Conservation (phyloP, 1,140 invertebrate species). For the Drosophila pectinifera region DNA sequence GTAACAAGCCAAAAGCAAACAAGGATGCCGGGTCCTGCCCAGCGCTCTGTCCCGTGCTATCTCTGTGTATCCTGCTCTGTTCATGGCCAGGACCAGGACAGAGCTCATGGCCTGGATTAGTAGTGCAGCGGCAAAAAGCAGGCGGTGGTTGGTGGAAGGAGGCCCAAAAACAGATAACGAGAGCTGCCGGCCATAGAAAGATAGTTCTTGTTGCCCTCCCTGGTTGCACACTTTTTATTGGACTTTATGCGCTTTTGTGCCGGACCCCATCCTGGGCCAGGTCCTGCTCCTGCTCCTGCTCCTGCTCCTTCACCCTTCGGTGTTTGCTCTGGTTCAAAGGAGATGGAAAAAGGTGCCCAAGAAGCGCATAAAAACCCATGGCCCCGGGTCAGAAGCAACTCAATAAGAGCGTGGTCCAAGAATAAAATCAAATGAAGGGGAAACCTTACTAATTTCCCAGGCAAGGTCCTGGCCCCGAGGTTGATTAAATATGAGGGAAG, state of each 20-base stretch:
- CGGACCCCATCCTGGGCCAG: constrained; percentile 12
- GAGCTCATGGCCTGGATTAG: constrained; percentile 71
- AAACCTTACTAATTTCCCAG: constrained; percentile 71
- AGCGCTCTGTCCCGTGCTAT: background rate
- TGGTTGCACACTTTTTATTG: constrained; percentile 79
- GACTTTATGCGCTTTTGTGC: constrained; percentile 81
- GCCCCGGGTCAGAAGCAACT: constrained; percentile 69
- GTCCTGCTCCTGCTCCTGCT: background rate
- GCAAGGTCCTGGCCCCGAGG: constrained; percentile 30
- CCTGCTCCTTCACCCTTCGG: constrained; percentile 12
- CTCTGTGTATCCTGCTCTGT: background rate
- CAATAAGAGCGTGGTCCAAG: constrained; percentile 61
- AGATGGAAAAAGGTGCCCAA: constrained; percentile 26
- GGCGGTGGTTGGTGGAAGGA: no score
- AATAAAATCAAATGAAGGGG: constrained; percentile 36
- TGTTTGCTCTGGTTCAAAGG: constrained; percentile 60
- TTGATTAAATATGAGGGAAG: constrained; percentile 74
- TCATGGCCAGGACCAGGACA: constrained; percentile 45
- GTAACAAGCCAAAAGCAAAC: constrained; percentile 83
- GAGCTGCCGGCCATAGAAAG: constrained; percentile 68
- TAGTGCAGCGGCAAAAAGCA: constrained; percentile 72
- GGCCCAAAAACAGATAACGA: constrained; percentile 76
- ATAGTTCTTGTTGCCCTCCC: constrained; percentile 70
- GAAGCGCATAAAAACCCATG: constrained; percentile 68
- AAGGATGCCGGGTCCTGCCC: constrained; percentile 51